Conservation (phyloP, 1,140 invertebrate species). For the Steinernema khuongi region DNA sequence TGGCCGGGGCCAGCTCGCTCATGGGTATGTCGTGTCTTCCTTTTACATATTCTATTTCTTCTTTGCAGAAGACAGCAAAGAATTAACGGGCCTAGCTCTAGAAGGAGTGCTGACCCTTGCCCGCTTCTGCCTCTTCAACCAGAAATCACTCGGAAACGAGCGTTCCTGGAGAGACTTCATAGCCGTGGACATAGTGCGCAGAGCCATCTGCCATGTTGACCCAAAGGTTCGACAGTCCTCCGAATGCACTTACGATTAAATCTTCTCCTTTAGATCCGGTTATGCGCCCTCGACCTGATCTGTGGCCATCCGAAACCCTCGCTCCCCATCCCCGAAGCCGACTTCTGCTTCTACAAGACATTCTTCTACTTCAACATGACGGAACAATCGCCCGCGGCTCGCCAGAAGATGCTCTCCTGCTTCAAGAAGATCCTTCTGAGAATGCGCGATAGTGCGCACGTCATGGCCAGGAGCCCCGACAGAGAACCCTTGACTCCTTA, state of each 20-base stretch:
- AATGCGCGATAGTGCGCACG: conserved; percentile 20
- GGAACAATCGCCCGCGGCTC: conserved; percentile 27
- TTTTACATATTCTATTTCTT: neutral
- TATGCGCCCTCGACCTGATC: conserved; percentile 33
- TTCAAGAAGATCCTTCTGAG: conserved; percentile 31
- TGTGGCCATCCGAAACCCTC: conserved; percentile 36
- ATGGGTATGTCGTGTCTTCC: neutral
- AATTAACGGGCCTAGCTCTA: neutral
- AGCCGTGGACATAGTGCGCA: neutral
- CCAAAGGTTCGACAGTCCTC: neutral
- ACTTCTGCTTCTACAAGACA: conserved; percentile 24
- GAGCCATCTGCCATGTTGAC: conserved; percentile 18
- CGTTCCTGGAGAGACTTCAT: conserved; percentile 22
- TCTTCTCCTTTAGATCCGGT: conserved; percentile 23
- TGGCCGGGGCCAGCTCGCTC: neutral
- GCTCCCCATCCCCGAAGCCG: conserved; percentile 21
- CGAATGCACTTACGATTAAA: neutral
- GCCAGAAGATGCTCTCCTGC: conserved; percentile 31
- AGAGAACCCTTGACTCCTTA: neutral
- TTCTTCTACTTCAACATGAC: conserved; percentile 32
- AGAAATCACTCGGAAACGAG: neutral
- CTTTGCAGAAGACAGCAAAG: neutral
- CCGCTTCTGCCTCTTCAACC: conserved; percentile 11
- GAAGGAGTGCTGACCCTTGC: conserved; percentile 18
- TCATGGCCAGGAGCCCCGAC: neutral